Base-by-base conservation (phyloP, 2,113 vertebrate genomes). In the Rostratula benghalensis region DNA sequence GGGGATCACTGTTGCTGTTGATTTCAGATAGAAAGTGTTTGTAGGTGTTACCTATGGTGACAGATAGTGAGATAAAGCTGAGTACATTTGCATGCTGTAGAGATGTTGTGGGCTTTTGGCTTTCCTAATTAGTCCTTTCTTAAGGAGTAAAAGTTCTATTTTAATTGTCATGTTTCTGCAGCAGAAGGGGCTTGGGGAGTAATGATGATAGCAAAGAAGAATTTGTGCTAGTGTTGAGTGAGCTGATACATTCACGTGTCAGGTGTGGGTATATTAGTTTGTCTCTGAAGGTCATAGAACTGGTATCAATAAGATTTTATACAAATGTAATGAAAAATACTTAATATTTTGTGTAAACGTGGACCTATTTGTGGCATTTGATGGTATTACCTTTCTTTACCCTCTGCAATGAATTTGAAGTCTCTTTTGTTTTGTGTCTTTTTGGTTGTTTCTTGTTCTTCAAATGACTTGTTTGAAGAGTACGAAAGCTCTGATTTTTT, bases 341-440 rank as follows among this genome's bases (percentile, higher is more conserved):
- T 68, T 81, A 59, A 54, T 35, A 63, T 68, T 59, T 88, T 3
- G 2, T 35, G 22, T 54, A 85, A 60, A 6, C 22, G 64, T 50
- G 20, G 24, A 78, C 4, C 6, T 90, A 53, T 4, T 43, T 65
- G 57, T 1, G 10, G 14, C 13, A 37, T 53, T 83, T 56, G 11
- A 25, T 64, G 27, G 4, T 39, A 25, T 35, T 57, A 19, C 4
- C 4, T 37, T 39, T n/a, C 46, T 74, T 86, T 67, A 63, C 4
- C 4, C 5, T 80, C 33, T 35, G 12, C 1, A 5, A 1, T 8
- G 24, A 37, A 83, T 53, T 45, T 85, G 35, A 87, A 65, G 5
- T n/a, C 0, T 4, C 2, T 24, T 43, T 37, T 37, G 1, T 3
- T 3, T 30, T 31, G 45, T 43, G 45, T 37, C 13, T 2, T 23